Base-by-base conservation (phyloP, 2,888 invertebrate genomes). In the Drosophila paramelanica region DNA sequence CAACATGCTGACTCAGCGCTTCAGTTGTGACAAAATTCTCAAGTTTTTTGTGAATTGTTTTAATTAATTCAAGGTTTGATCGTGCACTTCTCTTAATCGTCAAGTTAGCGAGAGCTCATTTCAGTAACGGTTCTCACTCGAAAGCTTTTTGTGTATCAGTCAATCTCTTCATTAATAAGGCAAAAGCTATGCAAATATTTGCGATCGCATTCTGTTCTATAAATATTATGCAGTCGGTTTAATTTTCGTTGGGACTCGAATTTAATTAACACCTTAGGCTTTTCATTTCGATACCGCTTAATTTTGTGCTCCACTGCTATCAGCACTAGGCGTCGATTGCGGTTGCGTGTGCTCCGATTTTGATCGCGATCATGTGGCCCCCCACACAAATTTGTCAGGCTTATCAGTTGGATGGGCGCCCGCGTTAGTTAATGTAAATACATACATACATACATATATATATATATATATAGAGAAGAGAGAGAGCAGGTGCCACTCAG, bases 381-480 rank as follows among this genome's bases (percentile, higher is more conserved):
- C 67, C 58, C 67, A 77, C 38, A 68, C 78, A 81, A 82, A 87
- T 82, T 82, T 81, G 87, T 84, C 81, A 87, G 73, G 81, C 84
- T 82, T 82, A 82, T 82, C 82, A 84, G 83, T 70, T 68, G 23
- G 50, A 57, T 65, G 65, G 57, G 39, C 36, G 33, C 33, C 33
- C 23, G 41, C 41, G 10, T 39, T 53, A 42, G 17, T 13, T 42
- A 17, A 41, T 36, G 66, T 50, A 60, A 67, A 67, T 67, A 53
- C 43, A 56, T 46, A 55, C 5, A 38, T 42, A 14, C 10, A 14
- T 14, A 36, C 1, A 27, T 10, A 31, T 10, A 10, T 3, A 23
- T 23, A 23, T 47, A 33, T 33, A 56, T 56, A 61, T 8, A 42
- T 11, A 0, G 23, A 23, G 23, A 23, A 4, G 23, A 23, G 23